Percentiles rank a stretch among this genome's conserved stretches.
Evolutionary conservation across 1,140 invertebrate species (phyloP).

Genomic region (Wasmannia auropunctata): DNA sequence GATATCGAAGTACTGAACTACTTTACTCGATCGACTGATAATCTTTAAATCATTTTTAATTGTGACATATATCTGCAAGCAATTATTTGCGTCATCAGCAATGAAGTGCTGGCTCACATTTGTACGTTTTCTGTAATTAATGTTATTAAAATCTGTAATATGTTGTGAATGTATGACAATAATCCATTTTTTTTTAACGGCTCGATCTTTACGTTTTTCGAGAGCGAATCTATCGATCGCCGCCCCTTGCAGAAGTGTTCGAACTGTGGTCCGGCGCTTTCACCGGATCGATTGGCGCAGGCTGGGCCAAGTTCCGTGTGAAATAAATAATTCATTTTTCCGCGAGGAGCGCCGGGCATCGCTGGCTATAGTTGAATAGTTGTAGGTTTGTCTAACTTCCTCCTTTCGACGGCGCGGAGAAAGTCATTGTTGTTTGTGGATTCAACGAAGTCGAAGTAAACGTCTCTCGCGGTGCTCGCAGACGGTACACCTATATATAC

Average conservation of each 20-base stretch:
- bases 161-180: background rate
- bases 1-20: background rate
- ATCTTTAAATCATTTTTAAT: constrained; percentile 4
- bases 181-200: background rate
- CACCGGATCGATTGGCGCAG: constrained; percentile 28
- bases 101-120: background rate
- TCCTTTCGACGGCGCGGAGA: constrained; percentile 73
- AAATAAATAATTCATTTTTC: constrained; percentile 73
- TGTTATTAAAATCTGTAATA: background rate
- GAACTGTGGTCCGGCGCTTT: constrained; percentile 54
- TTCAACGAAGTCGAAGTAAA: constrained; percentile 71
- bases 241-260: background rate
- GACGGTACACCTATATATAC: constrained; percentile 49
- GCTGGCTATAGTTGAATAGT: constrained; percentile 66
- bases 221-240: constrained; percentile 30
- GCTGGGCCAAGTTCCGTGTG: constrained; percentile 53
- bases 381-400: constrained; percentile 66
- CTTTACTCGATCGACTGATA: background rate
- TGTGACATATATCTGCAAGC: background rate
- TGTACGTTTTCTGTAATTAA: background rate
- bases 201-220: background rate
- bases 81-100: background rate
- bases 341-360: constrained; percentile 55
- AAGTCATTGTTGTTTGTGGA: constrained; percentile 74
- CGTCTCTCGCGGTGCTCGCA: constrained; percentile 36